A percentile compares a stretch with the other conserved stretches of the same genome.
Evolutionary conservation across 1,140 invertebrate species (phyloP).

Genomic region (Scaptomyza hsui): DNA sequence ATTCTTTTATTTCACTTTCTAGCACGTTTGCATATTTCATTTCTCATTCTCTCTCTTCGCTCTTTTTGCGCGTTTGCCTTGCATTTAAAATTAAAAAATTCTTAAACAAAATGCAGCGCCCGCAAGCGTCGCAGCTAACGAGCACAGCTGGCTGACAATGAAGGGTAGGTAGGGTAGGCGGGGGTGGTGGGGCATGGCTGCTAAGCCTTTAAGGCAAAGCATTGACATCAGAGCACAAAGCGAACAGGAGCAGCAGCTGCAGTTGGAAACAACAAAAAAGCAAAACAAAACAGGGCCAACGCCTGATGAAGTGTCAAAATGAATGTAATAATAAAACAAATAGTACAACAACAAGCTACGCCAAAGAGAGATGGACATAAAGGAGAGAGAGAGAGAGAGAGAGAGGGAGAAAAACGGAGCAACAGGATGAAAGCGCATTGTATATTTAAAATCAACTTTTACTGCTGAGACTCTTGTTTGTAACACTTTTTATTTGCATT

Average conservation of each 20-base stretch:
- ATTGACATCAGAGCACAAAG: constrained; percentile 76
- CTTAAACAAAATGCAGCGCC: constrained; percentile 76
- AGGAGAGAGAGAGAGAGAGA: background rate
- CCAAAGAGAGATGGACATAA: background rate
- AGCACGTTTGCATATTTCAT: constrained; percentile 71
- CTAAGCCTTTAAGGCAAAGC: constrained; percentile 78
- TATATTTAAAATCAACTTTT: constrained; percentile 60
- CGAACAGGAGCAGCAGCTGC: constrained; percentile 55
- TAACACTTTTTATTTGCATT: constrained; percentile 26
- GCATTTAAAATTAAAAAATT: constrained; percentile 76
- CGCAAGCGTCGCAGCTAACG: constrained; percentile 72
- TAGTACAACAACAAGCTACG: constrained; percentile 32
- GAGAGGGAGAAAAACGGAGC: background rate
- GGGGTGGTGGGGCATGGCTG: constrained; percentile 2
- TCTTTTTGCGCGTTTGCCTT: constrained; percentile 66
- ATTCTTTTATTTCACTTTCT: constrained; percentile 40
- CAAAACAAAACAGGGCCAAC: constrained; percentile 63
- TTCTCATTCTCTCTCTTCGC: constrained; percentile 13
- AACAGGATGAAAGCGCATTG: constrained; percentile 21
- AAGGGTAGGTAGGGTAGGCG: constrained; percentile 14
- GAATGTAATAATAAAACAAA: constrained; percentile 80
- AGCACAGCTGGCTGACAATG: constrained; percentile 68
- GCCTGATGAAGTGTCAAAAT: constrained; percentile 82
- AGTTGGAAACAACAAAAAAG: background rate
- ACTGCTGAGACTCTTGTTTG: constrained; percentile 59